These are phyloP conservation scores for Dicrostonyx torquatus DNA, from an alignment of 2,797 vertebrate species.

Conservation along the genomic window DNA sequence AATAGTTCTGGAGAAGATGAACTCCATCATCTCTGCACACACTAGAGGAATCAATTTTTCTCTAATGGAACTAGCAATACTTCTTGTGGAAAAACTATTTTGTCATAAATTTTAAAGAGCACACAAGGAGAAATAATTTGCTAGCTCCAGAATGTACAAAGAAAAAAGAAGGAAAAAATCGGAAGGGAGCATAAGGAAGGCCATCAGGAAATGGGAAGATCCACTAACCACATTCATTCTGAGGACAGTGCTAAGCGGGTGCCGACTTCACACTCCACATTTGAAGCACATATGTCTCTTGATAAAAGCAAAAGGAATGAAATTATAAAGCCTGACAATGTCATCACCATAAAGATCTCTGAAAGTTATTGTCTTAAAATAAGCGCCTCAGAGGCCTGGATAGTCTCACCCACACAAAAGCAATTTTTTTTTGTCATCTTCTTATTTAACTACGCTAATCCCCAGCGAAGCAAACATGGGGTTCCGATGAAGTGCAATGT, in stretches of 20 bases:
- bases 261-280: not conserved
- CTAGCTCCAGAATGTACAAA: constrained; percentile 15
- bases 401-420: constrained; percentile 8
- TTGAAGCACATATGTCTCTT: constrained; percentile 11
- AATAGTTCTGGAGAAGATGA: constrained; percentile 17
- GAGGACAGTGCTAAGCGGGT: not conserved
- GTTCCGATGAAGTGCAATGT: not conserved
- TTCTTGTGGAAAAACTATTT: constrained; percentile 43
- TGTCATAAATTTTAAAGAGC: constrained; percentile 44
- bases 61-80: not conserved
- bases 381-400: not conserved
- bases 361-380: constrained; percentile 52
- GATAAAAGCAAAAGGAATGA: constrained; percentile 57
- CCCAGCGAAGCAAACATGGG: not conserved
- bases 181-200: accelerated
- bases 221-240: not conserved
- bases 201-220: not conserved
- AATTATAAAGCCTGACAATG: constrained; percentile 18
- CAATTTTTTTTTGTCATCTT: not conserved
- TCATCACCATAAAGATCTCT: constrained; percentile 14
- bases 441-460: constrained; percentile 22
- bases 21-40: not conserved
- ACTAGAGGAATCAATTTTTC: not conserved
- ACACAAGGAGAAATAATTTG: constrained; percentile 2
- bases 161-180: not conserved